Conservation (phyloP, 2,113 vertebrate species). For the Balaeniceps rex region DNA sequence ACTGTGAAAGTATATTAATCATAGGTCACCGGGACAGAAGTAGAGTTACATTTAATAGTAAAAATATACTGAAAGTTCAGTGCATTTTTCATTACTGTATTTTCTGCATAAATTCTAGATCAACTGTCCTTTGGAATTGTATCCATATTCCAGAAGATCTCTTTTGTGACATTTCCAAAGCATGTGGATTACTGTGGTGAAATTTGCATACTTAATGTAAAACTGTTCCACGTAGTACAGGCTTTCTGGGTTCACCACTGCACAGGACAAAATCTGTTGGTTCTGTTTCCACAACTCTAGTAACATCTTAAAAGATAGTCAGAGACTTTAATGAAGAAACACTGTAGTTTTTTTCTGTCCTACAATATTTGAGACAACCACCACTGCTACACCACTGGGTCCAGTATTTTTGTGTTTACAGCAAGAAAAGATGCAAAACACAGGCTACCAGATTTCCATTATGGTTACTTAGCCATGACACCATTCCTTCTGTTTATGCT, state of each 20-base stretch:
- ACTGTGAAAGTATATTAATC: neutral
- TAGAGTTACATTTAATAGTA: neutral
- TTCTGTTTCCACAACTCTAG: neutral
- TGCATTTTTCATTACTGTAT: neutral
- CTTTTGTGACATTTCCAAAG: neutral
- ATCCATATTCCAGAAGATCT: neutral
- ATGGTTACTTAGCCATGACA: neutral
- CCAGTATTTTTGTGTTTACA: neutral
- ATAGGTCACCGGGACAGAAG: neutral
- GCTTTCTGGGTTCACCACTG: neutral
- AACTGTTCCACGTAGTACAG: fast-evolving
- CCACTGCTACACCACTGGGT: no score
- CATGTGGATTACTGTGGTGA: neutral
- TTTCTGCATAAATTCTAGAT: neutral
- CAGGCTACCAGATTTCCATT: neutral
- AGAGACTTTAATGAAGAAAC: neutral
- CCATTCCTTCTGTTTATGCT: neutral
- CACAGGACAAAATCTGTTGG: neutral
- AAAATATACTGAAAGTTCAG: neutral
- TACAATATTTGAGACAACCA: neutral
- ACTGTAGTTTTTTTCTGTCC: neutral
- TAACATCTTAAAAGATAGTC: neutral
- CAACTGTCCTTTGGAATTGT: neutral
- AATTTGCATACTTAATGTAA: neutral
- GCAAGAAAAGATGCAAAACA: neutral